Base-by-base conservation (phyloP, 2,797 vertebrate genomes). In the Poeciliopsis presidionis region DNA sequence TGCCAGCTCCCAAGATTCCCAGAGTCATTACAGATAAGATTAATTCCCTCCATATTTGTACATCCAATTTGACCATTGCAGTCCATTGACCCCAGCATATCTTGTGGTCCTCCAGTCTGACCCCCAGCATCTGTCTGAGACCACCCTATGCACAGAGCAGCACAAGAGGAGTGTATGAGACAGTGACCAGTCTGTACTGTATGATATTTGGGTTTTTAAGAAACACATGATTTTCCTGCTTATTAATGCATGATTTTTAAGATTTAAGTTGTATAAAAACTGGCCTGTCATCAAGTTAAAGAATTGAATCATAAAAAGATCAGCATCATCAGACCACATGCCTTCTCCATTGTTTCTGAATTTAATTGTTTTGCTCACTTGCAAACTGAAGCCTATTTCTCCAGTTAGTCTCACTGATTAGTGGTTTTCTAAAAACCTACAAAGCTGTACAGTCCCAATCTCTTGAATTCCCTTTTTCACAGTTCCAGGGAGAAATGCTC, bases 41-140 rank as follows among this genome's bases (percentile, higher is more conserved):
- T 90, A 86, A 91, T 92, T 89, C 74, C 41, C 67, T 77, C 74
- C 83, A 78, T 92, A 90, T 92, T 89, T 92, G 90, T 84, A 89
- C 89, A 92, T 84, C 77, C 78, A 87, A 85, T 91, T 91, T 89
- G 88, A 78, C 80, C 82, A 86, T 83, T 86, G 81, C 82, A 78
- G 86, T 87, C 88, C 74, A 79, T 76, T 87, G 90, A 92, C 91
- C 92, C 84, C 87, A 83, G 85, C 81, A 87, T 6, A 46, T 57
- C 78, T 88, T 85, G 85, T 77, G 76, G 87, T 83, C 78, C 84
- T 87, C 76, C 22, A 46, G 86, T 74, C 81, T 72, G 39, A 75
- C 71, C 76, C 79, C 75, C 57, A 84, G 75, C 81, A 91, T 76
- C 81, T 91, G 84, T 76, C 90, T 88, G 88, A 92, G 71, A 87